phyloP scores from a whole-genome alignment of 2,113 vertebrate genomes.

The Nanorana parkeri region DNA sequence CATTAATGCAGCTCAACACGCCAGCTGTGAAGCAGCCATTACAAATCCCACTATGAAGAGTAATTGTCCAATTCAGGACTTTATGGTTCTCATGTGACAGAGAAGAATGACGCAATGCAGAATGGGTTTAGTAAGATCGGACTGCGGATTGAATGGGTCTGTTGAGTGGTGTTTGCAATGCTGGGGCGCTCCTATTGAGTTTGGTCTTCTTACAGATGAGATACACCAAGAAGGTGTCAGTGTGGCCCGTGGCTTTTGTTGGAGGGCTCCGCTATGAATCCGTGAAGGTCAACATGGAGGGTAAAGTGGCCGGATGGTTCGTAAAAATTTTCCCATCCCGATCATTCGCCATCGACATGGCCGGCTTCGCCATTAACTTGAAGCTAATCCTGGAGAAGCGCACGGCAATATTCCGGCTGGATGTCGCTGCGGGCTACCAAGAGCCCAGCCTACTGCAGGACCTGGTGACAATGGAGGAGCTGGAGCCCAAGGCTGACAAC shows the following conservation, averaged over 20 bases:
- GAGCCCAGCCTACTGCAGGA: slow-evolving; percentile 87
- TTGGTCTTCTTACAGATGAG: slow-evolving; percentile 78
- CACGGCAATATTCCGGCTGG: slow-evolving; percentile 78
- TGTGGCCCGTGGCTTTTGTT: slow-evolving; percentile 90
- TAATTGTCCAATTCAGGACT: no score
- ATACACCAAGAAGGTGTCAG: slow-evolving; percentile 81
- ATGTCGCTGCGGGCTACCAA: slow-evolving; percentile 83
- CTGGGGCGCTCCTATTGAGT: no score
- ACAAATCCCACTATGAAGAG: no score
- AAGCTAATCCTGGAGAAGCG: slow-evolving; percentile 78
- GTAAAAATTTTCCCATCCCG: slow-evolving; percentile 86
- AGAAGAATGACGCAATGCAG: no score
- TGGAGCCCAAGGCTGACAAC: slow-evolving; percentile 87
- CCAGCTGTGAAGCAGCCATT: no score
- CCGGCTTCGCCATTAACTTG: slow-evolving; percentile 85
- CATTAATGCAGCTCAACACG: no score
- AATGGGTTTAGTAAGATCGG: no score
- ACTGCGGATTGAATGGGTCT: no score
- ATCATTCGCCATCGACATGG: slow-evolving; percentile 91
- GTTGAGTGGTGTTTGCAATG: no score
- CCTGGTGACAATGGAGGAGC: slow-evolving; percentile 83
- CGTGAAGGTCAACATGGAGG: slow-evolving; percentile 78
- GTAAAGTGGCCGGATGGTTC: slow-evolving; percentile 84
- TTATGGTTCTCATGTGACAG: no score
- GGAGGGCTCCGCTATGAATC: slow-evolving; percentile 88